These are phyloP conservation scores for Epinotia bilunana DNA, from an alignment of 2,888 invertebrate species.

Conservation along the genomic window DNA sequence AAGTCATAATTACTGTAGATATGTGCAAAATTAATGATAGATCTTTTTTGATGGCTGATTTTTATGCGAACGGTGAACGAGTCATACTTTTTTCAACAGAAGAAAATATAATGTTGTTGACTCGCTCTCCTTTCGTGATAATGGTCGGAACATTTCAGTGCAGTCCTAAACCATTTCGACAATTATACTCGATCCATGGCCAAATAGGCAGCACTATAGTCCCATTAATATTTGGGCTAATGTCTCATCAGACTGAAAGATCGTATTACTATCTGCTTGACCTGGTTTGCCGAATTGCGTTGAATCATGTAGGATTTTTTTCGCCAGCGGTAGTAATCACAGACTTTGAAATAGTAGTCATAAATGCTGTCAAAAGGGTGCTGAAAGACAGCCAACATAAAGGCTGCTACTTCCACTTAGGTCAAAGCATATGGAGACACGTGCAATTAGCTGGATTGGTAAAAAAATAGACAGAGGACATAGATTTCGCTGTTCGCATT, in stretches of 20 bases:
- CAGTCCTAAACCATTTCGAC: constrained; percentile 30
- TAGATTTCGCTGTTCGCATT: constrained; percentile 12
- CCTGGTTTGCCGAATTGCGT: not conserved
- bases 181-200: constrained; percentile 37
- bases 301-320: not conserved
- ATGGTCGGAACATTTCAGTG: constrained; percentile 37
- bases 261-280: constrained; percentile 6
- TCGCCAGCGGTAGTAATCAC: constrained; percentile 6
- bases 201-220: constrained; percentile 20
- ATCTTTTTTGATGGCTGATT: no score
- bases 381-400: constrained; percentile 19
- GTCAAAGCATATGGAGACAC: constrained; percentile 9
- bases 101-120: constrained; percentile 35
- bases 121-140: constrained; percentile 33
- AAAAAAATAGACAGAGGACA: constrained; percentile 17
- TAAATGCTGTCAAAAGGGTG: constrained; percentile 12
- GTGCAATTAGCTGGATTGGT: constrained; percentile 9
- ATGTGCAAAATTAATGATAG: no score
- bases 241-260: not conserved
- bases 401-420: constrained; percentile 16
- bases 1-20: no score
- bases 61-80: constrained; percentile 1
- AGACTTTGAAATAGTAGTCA: constrained; percentile 12
- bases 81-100: constrained; percentile 35
- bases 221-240: not conserved